Percentiles rank a stretch among this genome's conserved stretches.
These are phyloP conservation scores for Bolinopsis microptera DNA, from an alignment of 37 sponge, comb jelly and placozoan genomes.

Conservation along the genomic window DNA sequence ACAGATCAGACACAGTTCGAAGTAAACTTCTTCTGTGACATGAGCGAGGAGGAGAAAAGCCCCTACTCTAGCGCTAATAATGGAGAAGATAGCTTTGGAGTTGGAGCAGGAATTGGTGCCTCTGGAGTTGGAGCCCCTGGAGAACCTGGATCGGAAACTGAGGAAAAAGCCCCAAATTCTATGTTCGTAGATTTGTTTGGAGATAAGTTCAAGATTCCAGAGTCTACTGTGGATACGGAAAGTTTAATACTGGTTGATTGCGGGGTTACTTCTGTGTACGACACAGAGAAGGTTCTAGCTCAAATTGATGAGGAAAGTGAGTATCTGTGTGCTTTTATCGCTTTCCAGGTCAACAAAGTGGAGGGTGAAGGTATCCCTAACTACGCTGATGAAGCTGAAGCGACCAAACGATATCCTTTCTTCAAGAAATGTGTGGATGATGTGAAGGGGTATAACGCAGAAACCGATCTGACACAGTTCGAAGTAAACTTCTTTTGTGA, in stretches of 20 bases:
- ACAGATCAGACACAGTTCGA: not conserved
- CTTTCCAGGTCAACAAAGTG: not conserved
- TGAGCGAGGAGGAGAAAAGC: not conserved
- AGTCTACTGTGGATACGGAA: not conserved
- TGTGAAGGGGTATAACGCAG: not conserved
- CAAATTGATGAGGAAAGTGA: not conserved
- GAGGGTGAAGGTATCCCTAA: not conserved
- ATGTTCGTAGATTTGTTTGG: not conserved
- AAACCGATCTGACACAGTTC: not conserved
- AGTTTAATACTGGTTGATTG: not conserved
- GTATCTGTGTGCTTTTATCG: not conserved
- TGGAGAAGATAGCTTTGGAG: not conserved
- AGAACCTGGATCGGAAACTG: constrained; percentile 72
- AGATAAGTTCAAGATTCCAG: not conserved
- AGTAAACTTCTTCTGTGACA: not conserved
- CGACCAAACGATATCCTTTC: not conserved
- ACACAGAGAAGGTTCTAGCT: not conserved
- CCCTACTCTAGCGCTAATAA: not conserved
- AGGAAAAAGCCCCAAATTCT: not conserved
- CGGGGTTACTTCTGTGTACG: not conserved
- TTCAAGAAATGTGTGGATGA: not conserved
- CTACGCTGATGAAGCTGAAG: not conserved
- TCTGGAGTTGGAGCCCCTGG: constrained; percentile 76
- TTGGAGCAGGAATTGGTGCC: constrained; percentile 73
- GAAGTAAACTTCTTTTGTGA: not conserved